A percentile compares a stretch with the other conserved stretches of the same genome.
Evolutionary conservation across 2,797 vertebrate genomes (phyloP).

Genomic region (Enteromius argenteus): DNA sequence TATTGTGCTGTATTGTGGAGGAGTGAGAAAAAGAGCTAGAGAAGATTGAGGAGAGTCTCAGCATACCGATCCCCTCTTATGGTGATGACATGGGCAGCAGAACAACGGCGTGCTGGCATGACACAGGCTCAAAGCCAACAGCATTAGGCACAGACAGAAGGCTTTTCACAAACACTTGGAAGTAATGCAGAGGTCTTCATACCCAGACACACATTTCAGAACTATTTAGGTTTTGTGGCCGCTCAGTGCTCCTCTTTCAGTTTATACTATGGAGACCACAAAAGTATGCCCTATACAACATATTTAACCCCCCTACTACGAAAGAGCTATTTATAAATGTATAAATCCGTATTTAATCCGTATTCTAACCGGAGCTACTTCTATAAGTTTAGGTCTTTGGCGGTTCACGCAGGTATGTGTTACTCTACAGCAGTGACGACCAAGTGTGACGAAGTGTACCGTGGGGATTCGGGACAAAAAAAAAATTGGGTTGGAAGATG

Average conservation of each 20-base stretch:
- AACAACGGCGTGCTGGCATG: constrained; percentile 81
- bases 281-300: not conserved
- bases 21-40: constrained; percentile 31
- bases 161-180: constrained; percentile 81
- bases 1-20: constrained; percentile 55
- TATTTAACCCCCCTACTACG: not conserved
- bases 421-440: too few relatives aligned
- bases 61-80: constrained; percentile 83
- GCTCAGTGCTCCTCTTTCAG: constrained; percentile 19
- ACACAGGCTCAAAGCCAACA: constrained; percentile 60
- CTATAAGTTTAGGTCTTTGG: too few relatives aligned
- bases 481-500: too few relatives aligned
- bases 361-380: too few relatives aligned
- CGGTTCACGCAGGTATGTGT: too few relatives aligned
- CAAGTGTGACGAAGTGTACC: too few relatives aligned
- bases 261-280: not conserved
- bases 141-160: constrained; percentile 74
- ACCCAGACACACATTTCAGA: constrained; percentile 45
- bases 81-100: constrained; percentile 80
- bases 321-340: not conserved
- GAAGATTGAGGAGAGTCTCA: constrained; percentile 73
- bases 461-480: too few relatives aligned
- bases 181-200: constrained; percentile 63
- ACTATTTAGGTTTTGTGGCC: constrained; percentile 40
- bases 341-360: not conserved